These are phyloP conservation scores for Orthonevra nobilis DNA, from an alignment of 2,888 invertebrate species.

Conservation along the genomic window DNA sequence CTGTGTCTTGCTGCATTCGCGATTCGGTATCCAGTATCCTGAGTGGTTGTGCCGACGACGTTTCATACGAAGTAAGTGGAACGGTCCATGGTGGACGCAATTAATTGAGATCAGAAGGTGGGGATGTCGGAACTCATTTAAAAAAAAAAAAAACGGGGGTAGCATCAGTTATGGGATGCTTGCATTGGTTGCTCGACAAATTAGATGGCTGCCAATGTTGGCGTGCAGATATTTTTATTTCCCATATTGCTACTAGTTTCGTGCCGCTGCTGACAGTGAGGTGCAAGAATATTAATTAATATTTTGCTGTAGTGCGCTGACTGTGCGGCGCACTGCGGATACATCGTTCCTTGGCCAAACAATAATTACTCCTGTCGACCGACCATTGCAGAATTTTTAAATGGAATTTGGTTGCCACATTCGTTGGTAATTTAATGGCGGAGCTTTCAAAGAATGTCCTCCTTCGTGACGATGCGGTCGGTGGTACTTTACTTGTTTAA, in stretches of 20 bases:
- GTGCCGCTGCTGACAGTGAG: constrained; percentile 73
- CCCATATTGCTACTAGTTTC: constrained; percentile 71
- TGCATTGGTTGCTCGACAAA: constrained; percentile 65
- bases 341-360: constrained; percentile 30
- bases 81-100: constrained; percentile 39
- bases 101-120: constrained; percentile 65
- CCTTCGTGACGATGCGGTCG: too few relatives aligned
- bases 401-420: constrained; percentile 64
- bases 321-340: too few relatives aligned
- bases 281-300: constrained; percentile 80
- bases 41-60: constrained; percentile 11
- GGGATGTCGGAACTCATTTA: constrained; percentile 52
- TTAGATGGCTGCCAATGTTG: constrained; percentile 69
- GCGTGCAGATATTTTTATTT: constrained; percentile 71
- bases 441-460: constrained; percentile 63
- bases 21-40: constrained; percentile 20
- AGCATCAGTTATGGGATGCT: constrained; percentile 47
- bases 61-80: constrained; percentile 24
- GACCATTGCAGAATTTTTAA: constrained; percentile 46
- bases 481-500: too few relatives aligned
- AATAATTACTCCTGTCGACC: constrained; percentile 50
- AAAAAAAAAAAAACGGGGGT: constrained; percentile 5
- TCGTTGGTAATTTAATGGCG: constrained; percentile 63
- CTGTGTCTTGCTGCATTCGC: constrained; percentile 42
- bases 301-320: constrained; percentile 74